phyloP scores from a whole-genome alignment of 2,888 invertebrate species.

The Caenorhabditis afra region DNA sequence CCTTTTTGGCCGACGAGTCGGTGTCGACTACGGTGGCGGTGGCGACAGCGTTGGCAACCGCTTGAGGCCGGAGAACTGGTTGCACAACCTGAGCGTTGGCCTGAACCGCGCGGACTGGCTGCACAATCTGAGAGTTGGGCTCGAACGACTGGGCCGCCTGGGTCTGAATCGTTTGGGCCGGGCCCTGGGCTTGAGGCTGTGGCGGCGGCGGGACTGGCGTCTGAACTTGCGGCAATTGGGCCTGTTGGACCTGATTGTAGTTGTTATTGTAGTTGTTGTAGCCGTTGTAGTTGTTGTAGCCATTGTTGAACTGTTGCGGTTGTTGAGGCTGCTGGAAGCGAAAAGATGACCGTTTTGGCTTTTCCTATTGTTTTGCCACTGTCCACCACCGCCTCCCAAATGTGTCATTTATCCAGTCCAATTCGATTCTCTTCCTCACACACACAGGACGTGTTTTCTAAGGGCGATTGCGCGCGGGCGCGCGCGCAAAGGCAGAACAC shows the following conservation, averaged over 20 bases:
- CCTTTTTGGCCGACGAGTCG: constrained; percentile 50
- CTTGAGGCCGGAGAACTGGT: constrained; percentile 38
- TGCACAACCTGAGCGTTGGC: constrained; percentile 52
- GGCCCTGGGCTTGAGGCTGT: not conserved
- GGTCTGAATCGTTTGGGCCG: not conserved
- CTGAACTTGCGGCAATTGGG: constrained; percentile 4
- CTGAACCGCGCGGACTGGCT: constrained; percentile 54
- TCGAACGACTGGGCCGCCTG: constrained; percentile 54
- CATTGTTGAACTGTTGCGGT: constrained; percentile 16
- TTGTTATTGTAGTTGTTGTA: constrained; percentile 28
- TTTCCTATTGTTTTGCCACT: no score
- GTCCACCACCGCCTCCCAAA: no score
- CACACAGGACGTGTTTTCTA: no score
- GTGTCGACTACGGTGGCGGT: constrained; percentile 45
- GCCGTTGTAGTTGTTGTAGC: not conserved
- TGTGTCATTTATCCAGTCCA: no score
- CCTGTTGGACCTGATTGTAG: constrained; percentile 17
- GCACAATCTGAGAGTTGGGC: constrained; percentile 49
- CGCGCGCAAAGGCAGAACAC: no score
- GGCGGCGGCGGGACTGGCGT: constrained; percentile 8
- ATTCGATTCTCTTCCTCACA: no score
- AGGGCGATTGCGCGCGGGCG: no score
- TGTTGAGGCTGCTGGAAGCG: constrained; percentile 41
- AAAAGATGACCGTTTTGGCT: not conserved
- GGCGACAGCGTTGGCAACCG: constrained; percentile 36